Evolutionary conservation across 2,797 vertebrate species (phyloP).

Genomic region (Intellagama lesueurii): DNA sequence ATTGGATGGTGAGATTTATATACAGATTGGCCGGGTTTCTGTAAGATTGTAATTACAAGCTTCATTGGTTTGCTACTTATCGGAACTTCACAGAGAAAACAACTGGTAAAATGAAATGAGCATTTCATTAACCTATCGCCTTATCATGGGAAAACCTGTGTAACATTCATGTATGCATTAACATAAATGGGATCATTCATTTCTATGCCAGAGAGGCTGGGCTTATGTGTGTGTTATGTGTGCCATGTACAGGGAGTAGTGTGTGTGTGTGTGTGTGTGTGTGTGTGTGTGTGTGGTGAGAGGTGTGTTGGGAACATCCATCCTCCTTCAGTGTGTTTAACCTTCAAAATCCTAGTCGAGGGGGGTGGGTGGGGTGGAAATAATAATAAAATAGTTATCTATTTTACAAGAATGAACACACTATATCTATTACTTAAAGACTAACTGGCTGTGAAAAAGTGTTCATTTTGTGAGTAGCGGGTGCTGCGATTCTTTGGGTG

Average conservation of each 20-base stretch:
- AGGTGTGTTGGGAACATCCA: conserved; percentile 83
- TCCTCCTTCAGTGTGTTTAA: conserved; percentile 96
- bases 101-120: conserved; percentile 99
- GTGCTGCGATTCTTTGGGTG: conserved; percentile 87
- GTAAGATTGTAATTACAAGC: conserved; percentile 99
- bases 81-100: conserved; percentile 99
- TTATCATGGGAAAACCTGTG: conserved; percentile 99
- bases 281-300: conserved; percentile 65
- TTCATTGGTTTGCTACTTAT: conserved; percentile 99
- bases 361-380: conserved; percentile 70
- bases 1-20: conserved; percentile 99
- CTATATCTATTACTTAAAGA: conserved; percentile 99
- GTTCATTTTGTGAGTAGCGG: conserved; percentile 91
- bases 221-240: conserved; percentile 74
- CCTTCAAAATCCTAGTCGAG: conserved; percentile 98
- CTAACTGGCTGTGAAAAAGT: conserved; percentile 99
- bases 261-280: conserved; percentile 57
- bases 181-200: conserved; percentile 99
- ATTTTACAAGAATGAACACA: conserved; percentile 99
- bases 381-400: conserved; percentile 99
- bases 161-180: conserved; percentile 99
- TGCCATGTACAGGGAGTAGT: conserved; percentile 52
- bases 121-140: conserved; percentile 99
- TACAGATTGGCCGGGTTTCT: conserved; percentile 99
- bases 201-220: conserved; percentile 93